Evolutionary conservation across 2,113 vertebrate genomes (phyloP), one percentile per base, ranked within the genome.

Genomic region (Nesospiza acunhae): DNA sequence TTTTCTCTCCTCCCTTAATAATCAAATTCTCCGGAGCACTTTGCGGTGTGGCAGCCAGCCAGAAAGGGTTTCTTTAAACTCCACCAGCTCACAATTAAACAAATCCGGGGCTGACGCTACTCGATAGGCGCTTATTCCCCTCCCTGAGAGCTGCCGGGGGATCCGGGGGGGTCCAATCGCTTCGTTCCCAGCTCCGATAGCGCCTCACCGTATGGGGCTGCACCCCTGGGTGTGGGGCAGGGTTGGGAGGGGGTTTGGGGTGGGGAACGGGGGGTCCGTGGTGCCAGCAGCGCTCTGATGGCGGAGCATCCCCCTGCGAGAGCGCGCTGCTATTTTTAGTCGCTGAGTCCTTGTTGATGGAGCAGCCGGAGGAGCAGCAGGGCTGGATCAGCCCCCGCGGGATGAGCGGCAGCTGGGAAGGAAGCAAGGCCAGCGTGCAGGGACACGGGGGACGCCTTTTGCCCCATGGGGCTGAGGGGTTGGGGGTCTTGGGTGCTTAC

Each of bases 21-120:
- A 98, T 96, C 97, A 95, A 96, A 97, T 97, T 97, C 97, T 96
- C 96, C 64, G 58, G 93, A 97, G 97, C 97, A 92, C 94, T 97
- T 98, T 98, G 98, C 56, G 96, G 97, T 96, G 97, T 98, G 98
- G 98, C 98, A 97, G 94, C 66, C 88, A 22, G 98, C 98, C 98
- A 98, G 97, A 93, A 97, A 97, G 95, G 96, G 96, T 97, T 97
- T 96, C 97, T 98, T 97, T 97, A 97, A 98, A 97, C 96, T 96
- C 97, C 94, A 95, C 96, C 93, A 97, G 97, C 97, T 98, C 96
- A 93, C 97, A 97, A 97, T 98, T 97, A 97, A 97, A 97, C 97
- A 97, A 96, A 97, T 84, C 96, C 90, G n/a, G 84, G 83, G 97
- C 97, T 97, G 97, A 97, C 95, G 49, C 79, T 92, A 79, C 91